Evolutionary conservation across 2,797 vertebrate genomes (phyloP), one percentile per base, ranked within the genome.

Genomic region (Nannoperca australis): DNA sequence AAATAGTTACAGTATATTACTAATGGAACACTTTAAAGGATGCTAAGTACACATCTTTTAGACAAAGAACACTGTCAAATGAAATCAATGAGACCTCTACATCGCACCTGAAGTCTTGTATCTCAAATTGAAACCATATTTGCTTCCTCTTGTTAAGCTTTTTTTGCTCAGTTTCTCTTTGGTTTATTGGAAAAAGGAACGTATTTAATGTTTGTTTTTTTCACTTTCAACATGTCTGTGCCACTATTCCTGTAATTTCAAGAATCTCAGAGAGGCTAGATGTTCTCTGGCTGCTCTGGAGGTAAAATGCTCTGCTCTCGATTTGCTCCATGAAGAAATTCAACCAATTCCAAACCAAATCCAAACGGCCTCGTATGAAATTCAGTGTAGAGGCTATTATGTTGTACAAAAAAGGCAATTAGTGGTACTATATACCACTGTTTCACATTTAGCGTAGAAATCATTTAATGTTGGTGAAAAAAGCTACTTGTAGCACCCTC

Each of bases 121-220:
- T 73, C 45, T 78, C 61, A 76, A 55, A 55, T 1, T 58, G 32
- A 82, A 84, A 82, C 60, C 6, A 17, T 56, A 44, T 54, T 66
- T 6, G 22, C 32, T 83, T 85, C 51, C 56, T 83, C 40, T 59
- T 66, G 32, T 32, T 20, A 36, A 49, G 18, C 10, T 14, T 51
- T 53, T 73, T 53, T 30, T n/a, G 63, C n/a, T 61, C 15, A 55
- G 49, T 50, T 77, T 66, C 15, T 56, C 24, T 64, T 60, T 38
- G 45, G 47, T 30, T 85, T 79, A 56, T 66, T 5, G 7, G 42
- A 62, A 82, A 82, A 72, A 27, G 67, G 73, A 85, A 85, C 68
- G 62, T 30, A 24, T 50, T 68, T 70, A 0, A 74, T 27, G 24
- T 59, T 9, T 42, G 18, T 55, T 54, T n/a, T 56, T 50, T 74